These are phyloP conservation scores for Melipona beecheii DNA, from an alignment of 2,888 invertebrate genomes.

Conservation along the genomic window DNA sequence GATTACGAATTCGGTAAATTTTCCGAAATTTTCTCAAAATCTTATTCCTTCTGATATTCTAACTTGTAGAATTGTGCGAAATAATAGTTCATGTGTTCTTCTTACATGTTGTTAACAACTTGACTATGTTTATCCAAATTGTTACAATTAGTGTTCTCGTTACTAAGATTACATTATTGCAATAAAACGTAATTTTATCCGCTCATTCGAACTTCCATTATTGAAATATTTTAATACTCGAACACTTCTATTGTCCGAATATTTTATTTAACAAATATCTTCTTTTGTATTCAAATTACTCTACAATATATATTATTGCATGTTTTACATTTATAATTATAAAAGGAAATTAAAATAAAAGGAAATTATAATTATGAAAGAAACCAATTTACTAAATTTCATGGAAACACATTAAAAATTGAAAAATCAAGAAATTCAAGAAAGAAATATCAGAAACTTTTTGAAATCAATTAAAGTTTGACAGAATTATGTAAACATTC, in stretches of 20 bases:
- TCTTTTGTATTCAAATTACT: too few species aligned
- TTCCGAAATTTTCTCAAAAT: slow-evolving; percentile 23
- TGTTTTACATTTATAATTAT: too few species aligned
- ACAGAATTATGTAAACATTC: too few species aligned
- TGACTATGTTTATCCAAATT: slow-evolving; percentile 17
- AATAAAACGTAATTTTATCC: too few species aligned
- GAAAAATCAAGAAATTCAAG: background rate
- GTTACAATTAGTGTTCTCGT: background rate
- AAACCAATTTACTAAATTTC: background rate
- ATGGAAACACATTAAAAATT: background rate
- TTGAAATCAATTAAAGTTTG: background rate
- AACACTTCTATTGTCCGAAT: too few species aligned
- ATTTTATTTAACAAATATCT: too few species aligned
- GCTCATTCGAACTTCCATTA: too few species aligned
- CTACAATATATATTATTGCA: too few species aligned
- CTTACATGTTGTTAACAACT: background rate
- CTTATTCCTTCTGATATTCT: slow-evolving; percentile 4
- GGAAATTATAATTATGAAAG: too few species aligned
- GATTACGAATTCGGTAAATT: slow-evolving; percentile 45
- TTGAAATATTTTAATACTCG: too few species aligned
- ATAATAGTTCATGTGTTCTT: background rate
- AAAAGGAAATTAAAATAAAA: too few species aligned
- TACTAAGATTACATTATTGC: background rate
- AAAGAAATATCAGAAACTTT: background rate
- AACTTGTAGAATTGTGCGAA: slow-evolving; percentile 22